phyloP scores from a whole-genome alignment of 2,888 invertebrate genomes.

The Coelinius sp. region DNA sequence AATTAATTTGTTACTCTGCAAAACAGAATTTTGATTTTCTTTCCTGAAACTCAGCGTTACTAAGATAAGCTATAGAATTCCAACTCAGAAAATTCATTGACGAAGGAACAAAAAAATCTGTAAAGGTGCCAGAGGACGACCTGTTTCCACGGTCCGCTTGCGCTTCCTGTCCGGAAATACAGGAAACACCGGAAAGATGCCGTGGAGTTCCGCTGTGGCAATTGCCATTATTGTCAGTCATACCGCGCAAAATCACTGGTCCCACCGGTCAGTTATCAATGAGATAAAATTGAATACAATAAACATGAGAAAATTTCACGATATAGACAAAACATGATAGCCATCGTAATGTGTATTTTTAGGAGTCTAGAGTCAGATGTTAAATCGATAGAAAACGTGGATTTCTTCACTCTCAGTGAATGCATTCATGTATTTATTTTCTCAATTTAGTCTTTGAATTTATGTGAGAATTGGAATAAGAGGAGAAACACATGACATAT shows the following conservation, averaged over 20 bases:
- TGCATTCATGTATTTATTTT: background rate
- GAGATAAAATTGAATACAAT: background rate
- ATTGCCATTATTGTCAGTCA: constrained; percentile 38
- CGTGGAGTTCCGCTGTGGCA: constrained; percentile 32
- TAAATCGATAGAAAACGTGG: constrained; percentile 68
- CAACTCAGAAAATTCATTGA: background rate
- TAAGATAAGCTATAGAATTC: background rate
- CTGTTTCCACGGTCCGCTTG: constrained; percentile 68
- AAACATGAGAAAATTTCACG: background rate
- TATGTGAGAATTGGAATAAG: too few species aligned
- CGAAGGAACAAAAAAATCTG: constrained; percentile 2
- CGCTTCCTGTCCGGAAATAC: constrained; percentile 65
- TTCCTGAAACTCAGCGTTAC: too few species aligned
- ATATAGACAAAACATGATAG: background rate
- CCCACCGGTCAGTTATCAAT: background rate
- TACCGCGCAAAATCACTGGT: background rate
- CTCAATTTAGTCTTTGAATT: background rate
- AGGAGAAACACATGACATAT: background rate
- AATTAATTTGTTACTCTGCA: background rate
- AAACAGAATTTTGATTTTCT: too few species aligned
- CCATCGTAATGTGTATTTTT: constrained; percentile 57
- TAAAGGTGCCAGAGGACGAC: constrained; percentile 52
- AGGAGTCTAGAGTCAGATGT: constrained; percentile 58
- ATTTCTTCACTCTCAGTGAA: constrained; percentile 44
- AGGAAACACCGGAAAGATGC: constrained; percentile 53